Conservation (phyloP, 64 coral and sea anemone genomes). For the Platygyra sinensis region DNA sequence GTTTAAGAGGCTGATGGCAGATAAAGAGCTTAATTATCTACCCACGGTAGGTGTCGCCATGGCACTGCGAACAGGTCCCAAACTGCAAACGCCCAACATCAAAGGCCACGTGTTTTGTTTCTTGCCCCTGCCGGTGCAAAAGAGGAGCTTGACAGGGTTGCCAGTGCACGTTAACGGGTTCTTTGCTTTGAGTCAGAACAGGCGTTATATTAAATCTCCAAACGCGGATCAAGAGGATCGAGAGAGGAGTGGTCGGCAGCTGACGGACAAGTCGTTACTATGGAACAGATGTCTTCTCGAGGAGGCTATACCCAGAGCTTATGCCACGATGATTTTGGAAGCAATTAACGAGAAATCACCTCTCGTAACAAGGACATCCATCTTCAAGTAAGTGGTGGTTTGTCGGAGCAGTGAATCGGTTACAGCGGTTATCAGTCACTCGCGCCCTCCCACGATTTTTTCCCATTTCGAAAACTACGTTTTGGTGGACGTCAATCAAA, state of each 20-base stretch:
- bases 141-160: constrained; percentile 82
- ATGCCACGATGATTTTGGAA: constrained; percentile 57
- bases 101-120: constrained; percentile 83
- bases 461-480: too few relatives aligned
- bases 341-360: not conserved
- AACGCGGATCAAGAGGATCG: constrained; percentile 74
- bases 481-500: too few relatives aligned
- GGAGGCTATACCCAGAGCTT: constrained; percentile 76
- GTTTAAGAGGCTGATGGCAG: constrained; percentile 51
- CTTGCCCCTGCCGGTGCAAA: constrained; percentile 87
- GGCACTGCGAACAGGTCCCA: not conserved
- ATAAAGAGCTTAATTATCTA: constrained; percentile 72
- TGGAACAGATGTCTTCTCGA: constrained; percentile 82
- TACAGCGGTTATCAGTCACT: too few relatives aligned
- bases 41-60: constrained; percentile 72
- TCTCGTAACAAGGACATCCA: not conserved
- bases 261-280: constrained; percentile 74
- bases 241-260: not conserved
- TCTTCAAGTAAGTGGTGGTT: constrained; percentile 15
- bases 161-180: constrained; percentile 96
- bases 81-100: not conserved
- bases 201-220: constrained; percentile 85
- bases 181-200: constrained; percentile 90
- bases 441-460: too few relatives aligned
- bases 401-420: not conserved